Evolutionary conservation across 2,888 invertebrate species (phyloP).

Genomic region (Metalampra italica): DNA sequence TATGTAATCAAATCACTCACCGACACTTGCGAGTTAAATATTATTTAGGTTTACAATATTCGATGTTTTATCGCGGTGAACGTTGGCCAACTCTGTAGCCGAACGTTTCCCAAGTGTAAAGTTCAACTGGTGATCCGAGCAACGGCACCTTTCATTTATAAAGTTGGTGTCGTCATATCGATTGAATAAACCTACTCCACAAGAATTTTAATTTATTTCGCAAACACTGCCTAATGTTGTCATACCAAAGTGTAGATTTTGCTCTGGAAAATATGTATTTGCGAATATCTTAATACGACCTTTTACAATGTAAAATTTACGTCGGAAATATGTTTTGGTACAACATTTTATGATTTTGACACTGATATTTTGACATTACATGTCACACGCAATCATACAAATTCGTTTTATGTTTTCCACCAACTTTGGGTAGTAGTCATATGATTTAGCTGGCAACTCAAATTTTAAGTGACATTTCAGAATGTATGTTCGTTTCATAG

Average conservation of each 20-base stretch:
- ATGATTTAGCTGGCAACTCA: neutral
- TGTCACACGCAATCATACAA: neutral
- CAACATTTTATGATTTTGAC: constrained; percentile 8
- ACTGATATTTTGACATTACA: neutral
- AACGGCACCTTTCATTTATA: constrained; percentile 70
- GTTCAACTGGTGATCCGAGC: constrained; percentile 57
- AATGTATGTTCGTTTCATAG: neutral
- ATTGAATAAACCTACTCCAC: constrained; percentile 44
- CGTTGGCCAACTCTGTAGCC: constrained; percentile 78
- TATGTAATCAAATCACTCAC: constrained; percentile 60
- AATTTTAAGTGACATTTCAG: neutral
- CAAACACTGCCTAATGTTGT: constrained; percentile 30
- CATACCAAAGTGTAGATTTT: constrained; percentile 15
- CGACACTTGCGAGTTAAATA: constrained; percentile 46
- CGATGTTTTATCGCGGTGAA: constrained; percentile 36
- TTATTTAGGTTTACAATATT: constrained; percentile 24
- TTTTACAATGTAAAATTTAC: neutral
- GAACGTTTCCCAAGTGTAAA: constrained; percentile 57
- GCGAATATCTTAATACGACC: neutral
- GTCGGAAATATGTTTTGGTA: neutral
- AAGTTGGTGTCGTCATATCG: constrained; percentile 74
- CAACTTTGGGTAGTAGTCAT: neutral
- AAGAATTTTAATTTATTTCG: constrained; percentile 48
- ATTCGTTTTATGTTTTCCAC: neutral
- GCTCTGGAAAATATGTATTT: neutral